These are phyloP conservation scores for Motacilla tschutschensis DNA, from an alignment of 2,113 vertebrate genomes.

Conservation along the genomic window DNA sequence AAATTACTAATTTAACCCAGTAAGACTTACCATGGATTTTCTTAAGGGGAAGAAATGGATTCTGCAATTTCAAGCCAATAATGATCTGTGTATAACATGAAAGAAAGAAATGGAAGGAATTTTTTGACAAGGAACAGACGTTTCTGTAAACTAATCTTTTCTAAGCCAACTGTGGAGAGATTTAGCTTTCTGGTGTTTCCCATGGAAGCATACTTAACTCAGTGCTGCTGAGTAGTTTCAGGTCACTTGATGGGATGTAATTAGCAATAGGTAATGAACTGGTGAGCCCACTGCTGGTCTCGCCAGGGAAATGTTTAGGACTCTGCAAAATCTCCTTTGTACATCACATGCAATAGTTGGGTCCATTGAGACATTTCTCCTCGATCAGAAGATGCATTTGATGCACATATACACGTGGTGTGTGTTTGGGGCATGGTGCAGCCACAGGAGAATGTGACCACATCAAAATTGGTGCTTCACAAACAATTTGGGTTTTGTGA, in stretches of 20 bases:
- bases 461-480: conserved; percentile 50
- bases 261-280: conserved; percentile 30
- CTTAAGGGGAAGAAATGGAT: conserved; percentile 41
- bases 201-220: not conserved
- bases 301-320: not conserved
- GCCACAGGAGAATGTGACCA: not conserved
- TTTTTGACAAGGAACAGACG: conserved; percentile 47
- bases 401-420: not conserved
- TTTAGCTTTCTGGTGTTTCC: conserved; percentile 36
- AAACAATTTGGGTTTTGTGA: conserved; percentile 63
- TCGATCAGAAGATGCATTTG: not conserved
- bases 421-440: rapidly evolving
- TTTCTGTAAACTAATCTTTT: conserved; percentile 35
- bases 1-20: conserved; percentile 34
- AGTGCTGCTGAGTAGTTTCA: conserved; percentile 12
- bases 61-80: conserved; percentile 55
- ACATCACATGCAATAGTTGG: not conserved
- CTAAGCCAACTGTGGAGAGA: not conserved
- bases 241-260: conserved; percentile 16
- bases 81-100: conserved; percentile 1
- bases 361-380: not conserved
- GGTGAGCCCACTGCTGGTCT: not conserved
- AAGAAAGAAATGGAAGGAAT: conserved; percentile 39
- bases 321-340: not conserved
- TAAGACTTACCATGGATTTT: conserved; percentile 42